Evolutionary conservation across 2,113 vertebrate genomes (phyloP).

Genomic region (Cephalophus harveyi): DNA sequence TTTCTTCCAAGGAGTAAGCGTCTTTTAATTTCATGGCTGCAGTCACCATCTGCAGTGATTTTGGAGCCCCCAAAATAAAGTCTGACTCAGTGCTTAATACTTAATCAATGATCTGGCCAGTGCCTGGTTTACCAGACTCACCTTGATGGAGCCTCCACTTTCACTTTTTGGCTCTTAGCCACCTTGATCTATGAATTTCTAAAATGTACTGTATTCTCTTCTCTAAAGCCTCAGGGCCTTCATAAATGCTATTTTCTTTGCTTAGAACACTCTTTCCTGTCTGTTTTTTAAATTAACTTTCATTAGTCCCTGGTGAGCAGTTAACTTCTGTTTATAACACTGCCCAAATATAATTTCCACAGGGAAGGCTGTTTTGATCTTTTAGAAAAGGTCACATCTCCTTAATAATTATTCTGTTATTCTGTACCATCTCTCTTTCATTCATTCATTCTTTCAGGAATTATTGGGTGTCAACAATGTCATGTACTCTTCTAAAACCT

Average conservation of each 20-base stretch:
- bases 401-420: not conserved
- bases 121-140: not conserved
- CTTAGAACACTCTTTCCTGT: not conserved
- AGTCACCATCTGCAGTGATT: no score
- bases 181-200: not conserved
- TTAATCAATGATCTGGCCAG: not conserved
- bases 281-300: not conserved
- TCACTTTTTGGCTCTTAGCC: not conserved
- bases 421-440: not conserved
- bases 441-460: not conserved
- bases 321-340: not conserved
- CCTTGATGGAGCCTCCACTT: not conserved
- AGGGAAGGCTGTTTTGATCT: not conserved
- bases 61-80: no score
- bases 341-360: not conserved
- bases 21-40: no score
- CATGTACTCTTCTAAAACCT: not conserved
- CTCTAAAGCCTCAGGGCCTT: not conserved
- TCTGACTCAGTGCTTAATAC: not conserved
- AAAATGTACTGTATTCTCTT: not conserved
- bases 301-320: not conserved
- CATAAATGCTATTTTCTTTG: not conserved
- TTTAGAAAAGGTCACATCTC: not conserved
- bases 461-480: not conserved
- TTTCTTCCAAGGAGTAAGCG: no score